Evolutionary conservation across 2,797 vertebrate genomes (phyloP).

Genomic region (Euphonia xanthogaster): DNA sequence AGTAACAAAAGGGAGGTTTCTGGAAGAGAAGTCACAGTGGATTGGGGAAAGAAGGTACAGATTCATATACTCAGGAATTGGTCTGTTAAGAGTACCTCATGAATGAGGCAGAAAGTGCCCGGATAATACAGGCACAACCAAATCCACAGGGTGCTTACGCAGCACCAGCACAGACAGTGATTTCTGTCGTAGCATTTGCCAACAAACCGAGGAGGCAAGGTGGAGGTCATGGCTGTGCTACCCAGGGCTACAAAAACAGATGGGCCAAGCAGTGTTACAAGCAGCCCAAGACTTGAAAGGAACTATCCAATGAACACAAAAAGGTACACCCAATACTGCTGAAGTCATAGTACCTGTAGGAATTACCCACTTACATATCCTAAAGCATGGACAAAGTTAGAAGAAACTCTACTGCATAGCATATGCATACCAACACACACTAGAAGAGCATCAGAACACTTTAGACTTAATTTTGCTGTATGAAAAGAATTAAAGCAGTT

Average conservation of each 20-base stretch:
- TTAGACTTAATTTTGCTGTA: not conserved
- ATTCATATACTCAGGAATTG: not conserved
- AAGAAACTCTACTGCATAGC: not conserved
- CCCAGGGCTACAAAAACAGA: not conserved
- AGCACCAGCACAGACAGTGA: not conserved
- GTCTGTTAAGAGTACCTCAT: not conserved
- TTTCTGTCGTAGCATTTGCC: not conserved
- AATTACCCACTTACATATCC: fast-evolving
- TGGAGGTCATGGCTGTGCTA: fast-evolving
- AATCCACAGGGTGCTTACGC: fast-evolving
- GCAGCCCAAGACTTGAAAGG: not conserved
- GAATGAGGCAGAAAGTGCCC: not conserved
- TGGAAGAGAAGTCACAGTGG: not conserved
- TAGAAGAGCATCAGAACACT: not conserved
- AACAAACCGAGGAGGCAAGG: not conserved
- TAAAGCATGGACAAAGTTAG: fast-evolving
- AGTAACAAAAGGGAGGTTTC: not conserved
- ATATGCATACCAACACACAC: not conserved
- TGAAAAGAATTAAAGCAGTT: not conserved
- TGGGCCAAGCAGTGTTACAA: not conserved
- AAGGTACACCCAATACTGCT: not conserved
- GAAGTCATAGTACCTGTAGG: not conserved
- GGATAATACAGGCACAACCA: not conserved
- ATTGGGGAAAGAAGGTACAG: not conserved
- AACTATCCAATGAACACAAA: not conserved